Percentiles rank a stretch among this genome's conserved stretches.
Conservation (phyloP, 1,140 invertebrate species). For the Ceratina japonica region DNA sequence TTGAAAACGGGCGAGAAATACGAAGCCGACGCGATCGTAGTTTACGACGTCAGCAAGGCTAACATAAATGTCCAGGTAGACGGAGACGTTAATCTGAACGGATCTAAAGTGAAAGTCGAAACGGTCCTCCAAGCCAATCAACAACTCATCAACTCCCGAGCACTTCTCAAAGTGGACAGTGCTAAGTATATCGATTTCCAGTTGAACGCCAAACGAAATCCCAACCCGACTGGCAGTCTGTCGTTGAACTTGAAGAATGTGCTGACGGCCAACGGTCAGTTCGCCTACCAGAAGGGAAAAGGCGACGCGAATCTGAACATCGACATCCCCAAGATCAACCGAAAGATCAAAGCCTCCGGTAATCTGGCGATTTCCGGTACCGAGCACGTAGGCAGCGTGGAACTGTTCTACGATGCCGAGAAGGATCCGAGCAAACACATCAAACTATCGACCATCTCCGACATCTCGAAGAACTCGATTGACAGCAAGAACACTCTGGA, state of each 20-base stretch:
- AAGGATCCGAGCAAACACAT: constrained; percentile 85
- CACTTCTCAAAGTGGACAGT: constrained; percentile 77
- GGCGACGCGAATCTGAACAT: constrained; percentile 76
- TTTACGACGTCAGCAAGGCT: constrained; percentile 78
- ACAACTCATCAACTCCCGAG: constrained; percentile 79
- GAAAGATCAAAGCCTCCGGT: constrained; percentile 82
- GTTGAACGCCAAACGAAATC: constrained; percentile 72
- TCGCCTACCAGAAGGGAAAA: constrained; percentile 70
- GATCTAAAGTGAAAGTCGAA: constrained; percentile 81
- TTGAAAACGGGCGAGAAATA: constrained; percentile 83
- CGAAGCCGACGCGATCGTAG: constrained; percentile 81
- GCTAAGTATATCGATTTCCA: constrained; percentile 80
- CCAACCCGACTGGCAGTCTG: constrained; percentile 71
- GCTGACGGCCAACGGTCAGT: constrained; percentile 72
- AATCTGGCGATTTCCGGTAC: constrained; percentile 81
- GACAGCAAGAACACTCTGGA: constrained; percentile 84
- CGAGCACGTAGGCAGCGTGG: constrained; percentile 81
- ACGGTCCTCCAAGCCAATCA: constrained; percentile 78
- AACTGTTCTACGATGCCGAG: constrained; percentile 84
- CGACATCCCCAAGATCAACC: constrained; percentile 77
- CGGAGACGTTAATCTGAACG: constrained; percentile 77
- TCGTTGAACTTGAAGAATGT: constrained; percentile 74
- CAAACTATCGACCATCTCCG: constrained; percentile 82
- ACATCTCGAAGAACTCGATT: constrained; percentile 79
- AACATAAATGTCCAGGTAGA: constrained; percentile 81